Evolutionary conservation across 2,888 invertebrate species (phyloP), one percentile per base, ranked within the genome.

Genomic region (Synergus itoensis): DNA sequence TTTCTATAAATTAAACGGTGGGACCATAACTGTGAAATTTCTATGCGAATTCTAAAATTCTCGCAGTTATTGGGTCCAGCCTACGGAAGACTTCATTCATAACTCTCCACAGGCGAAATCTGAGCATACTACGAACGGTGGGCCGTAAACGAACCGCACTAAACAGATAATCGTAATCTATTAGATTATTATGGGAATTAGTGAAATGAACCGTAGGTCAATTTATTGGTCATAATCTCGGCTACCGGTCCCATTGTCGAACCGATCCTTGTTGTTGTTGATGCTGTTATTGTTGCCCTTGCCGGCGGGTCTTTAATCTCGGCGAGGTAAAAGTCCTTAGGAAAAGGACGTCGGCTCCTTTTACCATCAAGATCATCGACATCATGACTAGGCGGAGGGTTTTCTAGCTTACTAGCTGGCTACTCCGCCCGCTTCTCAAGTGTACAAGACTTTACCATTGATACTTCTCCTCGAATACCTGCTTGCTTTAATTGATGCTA

Each of bases 121-220:
- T 45, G 65, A 80, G 80, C 79, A 80, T 78, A 81, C 79, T 76
- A 62, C 65, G 78, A 64, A 77, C 80, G 82, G 81, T 85, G 83
- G 77, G 85, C 85, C 83, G 84, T 85, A 88, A 91, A 90, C 91
- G 90, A 91, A 88, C 87, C 91, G 90, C 84, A 89, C 88, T 92
- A 91, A 92, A 91, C 88, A 91, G 89, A 92, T 92, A 92, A 92
- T 91, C 90, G 90, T 91, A 92, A 92, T 92, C 91, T 90, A 92
- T 92, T 92, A 90, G 91, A 91, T 91, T 91, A 91, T 92, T 91
- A 91, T 87, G 87, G 88, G 91, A 88, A 91, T 91, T 91, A 91
- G 92, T 90, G 91, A 91, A 92, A 92, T 90, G 92, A 92, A 90
- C 89, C 92, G 84, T 88, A 83, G 86, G 76, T 86, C 92, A 92